Percentiles rank a stretch among this genome's conserved stretches.
phyloP scores from a whole-genome alignment of 92 coral and sea anemone genomes.

The Porites evermanni region DNA sequence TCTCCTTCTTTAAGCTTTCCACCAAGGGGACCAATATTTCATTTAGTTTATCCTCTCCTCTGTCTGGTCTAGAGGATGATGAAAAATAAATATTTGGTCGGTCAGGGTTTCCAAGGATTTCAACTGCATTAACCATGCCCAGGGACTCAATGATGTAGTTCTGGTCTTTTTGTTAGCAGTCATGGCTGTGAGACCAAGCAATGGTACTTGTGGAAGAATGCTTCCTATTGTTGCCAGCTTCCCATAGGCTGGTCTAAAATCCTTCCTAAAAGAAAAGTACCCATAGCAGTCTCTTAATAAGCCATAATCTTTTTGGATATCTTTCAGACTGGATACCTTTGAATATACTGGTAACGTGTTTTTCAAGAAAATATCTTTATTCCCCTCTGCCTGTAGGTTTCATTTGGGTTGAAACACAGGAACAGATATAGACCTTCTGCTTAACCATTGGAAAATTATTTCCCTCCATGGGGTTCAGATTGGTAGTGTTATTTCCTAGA shows the following conservation, averaged over 20 bases:
- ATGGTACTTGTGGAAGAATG: slow-evolving; percentile 39
- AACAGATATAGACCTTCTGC: not conserved
- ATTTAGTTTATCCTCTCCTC: slow-evolving; percentile 59
- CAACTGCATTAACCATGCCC: slow-evolving; percentile 54
- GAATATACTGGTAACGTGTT: slow-evolving; percentile 15
- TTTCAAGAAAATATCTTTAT: slow-evolving; percentile 7
- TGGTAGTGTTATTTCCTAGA: slow-evolving; percentile 2
- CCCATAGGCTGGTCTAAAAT: slow-evolving; percentile 42
- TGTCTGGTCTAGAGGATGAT: slow-evolving; percentile 46
- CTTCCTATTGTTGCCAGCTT: slow-evolving; percentile 38
- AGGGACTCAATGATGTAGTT: slow-evolving; percentile 42
- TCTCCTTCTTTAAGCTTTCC: slow-evolving; percentile 43
- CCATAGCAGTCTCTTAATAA: not conserved
- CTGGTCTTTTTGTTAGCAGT: slow-evolving; percentile 49
- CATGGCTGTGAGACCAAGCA: slow-evolving; percentile 61
- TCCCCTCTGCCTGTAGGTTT: slow-evolving; percentile 17
- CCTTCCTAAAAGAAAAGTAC: slow-evolving; percentile 29
- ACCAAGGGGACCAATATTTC: slow-evolving; percentile 48
- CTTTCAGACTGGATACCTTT: not conserved
- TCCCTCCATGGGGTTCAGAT: not conserved
- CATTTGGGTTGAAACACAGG: slow-evolving; percentile 11
- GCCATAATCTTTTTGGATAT: too few species aligned
- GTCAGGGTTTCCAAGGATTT: slow-evolving; percentile 61
- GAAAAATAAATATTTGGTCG: slow-evolving; percentile 59
- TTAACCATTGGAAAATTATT: not conserved